A percentile compares a stretch with the other conserved stretches of the same genome.
Evolutionary conservation across 2,113 vertebrate genomes (phyloP).

Genomic region (Scophthalmus maximus): DNA sequence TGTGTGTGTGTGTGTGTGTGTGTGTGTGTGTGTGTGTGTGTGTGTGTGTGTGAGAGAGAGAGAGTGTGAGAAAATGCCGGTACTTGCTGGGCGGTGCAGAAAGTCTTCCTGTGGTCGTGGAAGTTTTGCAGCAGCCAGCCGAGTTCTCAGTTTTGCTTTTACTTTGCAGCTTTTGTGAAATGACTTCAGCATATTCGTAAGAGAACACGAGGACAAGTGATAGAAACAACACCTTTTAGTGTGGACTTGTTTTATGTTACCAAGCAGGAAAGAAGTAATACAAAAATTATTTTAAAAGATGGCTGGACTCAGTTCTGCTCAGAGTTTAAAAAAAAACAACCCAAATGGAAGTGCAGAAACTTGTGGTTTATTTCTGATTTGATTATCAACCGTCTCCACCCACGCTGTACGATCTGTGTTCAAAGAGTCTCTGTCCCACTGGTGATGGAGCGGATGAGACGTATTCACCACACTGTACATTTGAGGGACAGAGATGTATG

Average conservation of each 20-base stretch:
- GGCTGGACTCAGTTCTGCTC: too few relatives aligned
- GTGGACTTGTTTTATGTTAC: background rate
- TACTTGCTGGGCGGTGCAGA: conserved; percentile 46
- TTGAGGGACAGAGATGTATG: background rate
- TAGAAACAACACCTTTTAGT: background rate
- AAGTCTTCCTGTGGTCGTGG: conserved; percentile 62
- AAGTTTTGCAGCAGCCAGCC: conserved; percentile 39
- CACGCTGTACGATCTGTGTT: background rate
- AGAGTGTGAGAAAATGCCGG: conserved; percentile 28
- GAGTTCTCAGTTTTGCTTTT: conserved; percentile 71
- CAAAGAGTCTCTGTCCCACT: background rate
- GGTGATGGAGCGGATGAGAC: conserved; percentile 6
- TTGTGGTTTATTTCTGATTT: conserved; percentile 56
- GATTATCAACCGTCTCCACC: conserved; percentile 53
- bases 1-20: background rate
- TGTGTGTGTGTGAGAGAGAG: background rate
- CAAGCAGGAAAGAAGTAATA: background rate
- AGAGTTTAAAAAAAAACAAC: background rate
- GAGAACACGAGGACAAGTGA: background rate
- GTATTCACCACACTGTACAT: background rate
- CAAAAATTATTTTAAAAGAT: background rate
- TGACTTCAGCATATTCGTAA: background rate
- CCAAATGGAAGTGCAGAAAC: conserved; percentile 10
- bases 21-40: background rate
- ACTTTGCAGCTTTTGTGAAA: conserved; percentile 46